phyloP scores from a whole-genome alignment of 2,113 vertebrate species.

The Hippopotamus amphibius region DNA sequence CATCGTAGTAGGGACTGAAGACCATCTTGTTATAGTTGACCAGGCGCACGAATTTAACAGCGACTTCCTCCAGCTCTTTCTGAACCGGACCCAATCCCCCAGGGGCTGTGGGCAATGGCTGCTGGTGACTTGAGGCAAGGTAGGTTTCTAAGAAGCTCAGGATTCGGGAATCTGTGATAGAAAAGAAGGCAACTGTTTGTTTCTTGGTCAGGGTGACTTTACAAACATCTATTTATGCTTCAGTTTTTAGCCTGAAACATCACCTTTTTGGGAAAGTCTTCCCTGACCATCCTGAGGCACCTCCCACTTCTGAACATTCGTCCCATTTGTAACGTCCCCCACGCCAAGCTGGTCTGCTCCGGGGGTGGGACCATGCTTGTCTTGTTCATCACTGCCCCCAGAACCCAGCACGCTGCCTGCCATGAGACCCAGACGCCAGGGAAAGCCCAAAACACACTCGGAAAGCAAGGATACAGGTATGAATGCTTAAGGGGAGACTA shows the following conservation, averaged over 20 bases:
- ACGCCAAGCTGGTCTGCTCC: neutral
- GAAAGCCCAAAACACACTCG: neutral
- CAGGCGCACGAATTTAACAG: conserved; percentile 92
- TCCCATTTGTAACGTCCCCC: too few species aligned
- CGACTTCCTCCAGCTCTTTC: conserved; percentile 93
- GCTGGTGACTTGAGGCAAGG: conserved; percentile 90
- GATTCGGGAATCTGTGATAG: conserved; percentile 91
- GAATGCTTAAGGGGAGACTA: neutral
- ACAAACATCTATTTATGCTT: neutral
- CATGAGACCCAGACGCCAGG: neutral
- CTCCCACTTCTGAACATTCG: neutral
- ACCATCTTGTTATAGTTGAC: conserved; percentile 98
- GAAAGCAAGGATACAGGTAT: neutral
- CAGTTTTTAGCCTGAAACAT: neutral
- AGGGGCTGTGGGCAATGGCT: conserved; percentile 88
- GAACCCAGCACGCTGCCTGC: neutral
- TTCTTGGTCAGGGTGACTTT: neutral
- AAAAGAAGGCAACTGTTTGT: conserved; percentile 1
- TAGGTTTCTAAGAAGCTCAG: conserved; percentile 91
- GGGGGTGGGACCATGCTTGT: rapidly evolving
- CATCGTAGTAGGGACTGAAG: conserved; percentile 97
- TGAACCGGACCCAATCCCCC: conserved; percentile 93
- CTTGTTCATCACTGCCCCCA: neutral
- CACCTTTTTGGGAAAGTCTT: neutral
- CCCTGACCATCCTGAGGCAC: neutral